These are phyloP conservation scores for Nebria salina DNA, from an alignment of 2,888 invertebrate genomes.

Conservation along the genomic window DNA sequence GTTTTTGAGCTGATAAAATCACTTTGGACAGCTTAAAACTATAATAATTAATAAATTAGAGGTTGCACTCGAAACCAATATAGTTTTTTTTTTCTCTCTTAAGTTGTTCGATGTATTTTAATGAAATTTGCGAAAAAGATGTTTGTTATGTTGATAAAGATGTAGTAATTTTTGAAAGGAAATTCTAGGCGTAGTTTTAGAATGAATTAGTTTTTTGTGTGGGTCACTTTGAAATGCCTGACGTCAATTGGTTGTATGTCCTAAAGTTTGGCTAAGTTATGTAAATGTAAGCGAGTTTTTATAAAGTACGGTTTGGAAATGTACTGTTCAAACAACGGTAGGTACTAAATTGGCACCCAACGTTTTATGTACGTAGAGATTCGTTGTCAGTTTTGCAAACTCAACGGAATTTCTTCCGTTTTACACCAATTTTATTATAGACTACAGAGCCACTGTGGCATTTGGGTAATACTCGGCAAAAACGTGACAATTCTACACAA, in stretches of 20 bases:
- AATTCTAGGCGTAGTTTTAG: too few relatives aligned
- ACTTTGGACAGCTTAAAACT: background rate
- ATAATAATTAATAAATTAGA: background rate
- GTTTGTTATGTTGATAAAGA: too few relatives aligned
- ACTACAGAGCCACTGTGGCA: background rate
- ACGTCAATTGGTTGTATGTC: background rate
- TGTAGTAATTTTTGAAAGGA: too few relatives aligned
- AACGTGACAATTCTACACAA: background rate
- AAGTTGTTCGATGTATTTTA: too few relatives aligned
- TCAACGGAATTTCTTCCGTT: slow-evolving; percentile 16
- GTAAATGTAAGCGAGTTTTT: background rate
- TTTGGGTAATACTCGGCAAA: background rate
- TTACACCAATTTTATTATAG: slow-evolving; percentile 17
- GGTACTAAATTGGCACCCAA: background rate
- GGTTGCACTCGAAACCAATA: too few relatives aligned
- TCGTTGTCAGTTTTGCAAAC: slow-evolving; percentile 4
- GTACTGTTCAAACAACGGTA: background rate
- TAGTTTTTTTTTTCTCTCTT: too few relatives aligned
- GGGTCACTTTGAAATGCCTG: too few relatives aligned
- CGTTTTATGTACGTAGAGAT: background rate
- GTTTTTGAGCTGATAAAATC: background rate
- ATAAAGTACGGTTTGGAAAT: background rate
- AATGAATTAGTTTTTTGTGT: too few relatives aligned
- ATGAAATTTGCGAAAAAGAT: too few relatives aligned
- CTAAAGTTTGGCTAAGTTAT: background rate